Base-by-base conservation (phyloP, 2,888 invertebrate genomes). In the Aporophyla lueneburgensis region DNA sequence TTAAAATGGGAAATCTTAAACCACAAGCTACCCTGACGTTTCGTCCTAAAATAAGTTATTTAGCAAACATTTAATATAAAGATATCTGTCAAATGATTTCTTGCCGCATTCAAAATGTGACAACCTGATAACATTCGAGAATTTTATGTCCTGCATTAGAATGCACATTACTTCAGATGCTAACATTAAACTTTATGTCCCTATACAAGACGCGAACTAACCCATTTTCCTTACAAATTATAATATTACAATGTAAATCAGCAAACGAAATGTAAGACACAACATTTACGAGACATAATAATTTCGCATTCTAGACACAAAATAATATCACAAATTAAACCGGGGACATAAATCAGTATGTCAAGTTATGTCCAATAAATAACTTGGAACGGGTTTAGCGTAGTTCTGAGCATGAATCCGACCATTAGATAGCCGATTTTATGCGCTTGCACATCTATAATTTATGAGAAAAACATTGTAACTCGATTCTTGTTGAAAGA, bases 381-480 rank as follows among this genome's bases (percentile, higher is more conserved):
- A 71, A 80, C 73, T 27, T 46, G 53, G 71, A 86, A 87, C 74
- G 74, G 77, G 63, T 78, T 81, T 79, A 81, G 75, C 56, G 76
- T 69, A 77, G 72, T 81, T 78, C 67, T 62, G 73, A 67, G 79
- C 76, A 72, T 76, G 70, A 74, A 65, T 51, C 67, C 72, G 74
- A 71, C 80, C 84, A 84, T 87, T 87, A 87, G 72, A 84, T 84
- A 81, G 51, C 46, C 51, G 74, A 80, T 78, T 82, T 79, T 81
- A 86, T 87, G 80, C 68, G 68, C 71, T n/a, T 71, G 74, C 78
- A 83, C 79, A 85, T 81, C 80, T 77, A 80, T 76, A 85, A 81
- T 85, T 86, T 81, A 85, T 83, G 74, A 81, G 81, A 83, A 87
- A 79, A 87, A 86, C 86, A 84, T 82, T 84, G 88, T 82, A 84